These are phyloP conservation scores for Tetrax tetrax DNA, from an alignment of 2,113 vertebrate species.

Conservation along the genomic window DNA sequence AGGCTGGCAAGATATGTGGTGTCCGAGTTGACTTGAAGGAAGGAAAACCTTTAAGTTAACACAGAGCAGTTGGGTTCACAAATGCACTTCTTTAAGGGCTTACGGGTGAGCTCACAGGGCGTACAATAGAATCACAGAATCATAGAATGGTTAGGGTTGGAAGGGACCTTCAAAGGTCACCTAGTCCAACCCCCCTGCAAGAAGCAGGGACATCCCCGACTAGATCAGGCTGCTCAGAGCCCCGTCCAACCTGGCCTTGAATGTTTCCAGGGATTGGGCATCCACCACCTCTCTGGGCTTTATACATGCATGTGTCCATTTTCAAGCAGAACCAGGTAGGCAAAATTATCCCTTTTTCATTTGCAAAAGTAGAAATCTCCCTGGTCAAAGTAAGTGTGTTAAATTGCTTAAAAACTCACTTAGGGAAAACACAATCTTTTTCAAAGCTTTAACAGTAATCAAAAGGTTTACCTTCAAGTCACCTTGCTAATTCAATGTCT, in stretches of 20 bases:
- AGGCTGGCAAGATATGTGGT: background rate
- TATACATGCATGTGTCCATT: background rate
- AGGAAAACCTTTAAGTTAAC: background rate
- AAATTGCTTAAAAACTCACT: background rate
- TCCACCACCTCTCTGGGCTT: background rate
- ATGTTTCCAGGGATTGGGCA: too few species aligned
- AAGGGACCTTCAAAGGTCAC: too few species aligned
- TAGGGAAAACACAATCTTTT: background rate
- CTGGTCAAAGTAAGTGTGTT: background rate
- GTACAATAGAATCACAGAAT: background rate
- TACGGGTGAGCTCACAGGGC: background rate
- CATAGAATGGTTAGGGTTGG: too few species aligned
- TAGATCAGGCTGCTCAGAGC: too few species aligned
- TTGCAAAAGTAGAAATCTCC: background rate
- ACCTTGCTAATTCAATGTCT: background rate
- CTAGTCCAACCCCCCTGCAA: too few species aligned
- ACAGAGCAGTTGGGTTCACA: background rate
- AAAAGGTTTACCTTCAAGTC: background rate
- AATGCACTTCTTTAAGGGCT: background rate
- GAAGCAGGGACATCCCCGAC: too few species aligned
- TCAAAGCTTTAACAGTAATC: background rate
- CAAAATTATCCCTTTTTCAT: background rate
- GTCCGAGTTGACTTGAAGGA: background rate
- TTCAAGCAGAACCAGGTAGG: background rate
- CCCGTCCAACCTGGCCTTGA: too few species aligned